These are phyloP conservation scores for Heliconius ismenius DNA, from an alignment of 2,888 invertebrate species.

Conservation along the genomic window DNA sequence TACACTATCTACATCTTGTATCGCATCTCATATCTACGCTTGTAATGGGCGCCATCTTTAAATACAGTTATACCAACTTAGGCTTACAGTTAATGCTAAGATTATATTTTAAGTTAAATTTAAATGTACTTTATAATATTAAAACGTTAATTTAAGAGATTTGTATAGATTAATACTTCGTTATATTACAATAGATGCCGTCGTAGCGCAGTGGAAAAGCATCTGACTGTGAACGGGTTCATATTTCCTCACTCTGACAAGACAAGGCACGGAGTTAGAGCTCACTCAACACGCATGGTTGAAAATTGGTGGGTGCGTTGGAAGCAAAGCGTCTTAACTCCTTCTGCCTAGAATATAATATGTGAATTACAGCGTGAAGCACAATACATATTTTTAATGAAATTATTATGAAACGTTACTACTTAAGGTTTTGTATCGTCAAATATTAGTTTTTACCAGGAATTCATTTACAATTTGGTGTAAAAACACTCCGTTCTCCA, in stretches of 20 bases:
- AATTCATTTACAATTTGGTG: neutral
- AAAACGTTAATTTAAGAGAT: neutral
- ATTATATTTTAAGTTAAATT: slow-evolving; percentile 25
- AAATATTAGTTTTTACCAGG: neutral
- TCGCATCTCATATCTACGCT: slow-evolving; percentile 37
- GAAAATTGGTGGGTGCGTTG: neutral
- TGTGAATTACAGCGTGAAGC: neutral
- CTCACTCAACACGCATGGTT: neutral
- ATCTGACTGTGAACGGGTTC: neutral
- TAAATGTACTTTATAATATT: slow-evolving; percentile 2
- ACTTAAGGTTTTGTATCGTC: neutral
- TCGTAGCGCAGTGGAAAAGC: neutral
- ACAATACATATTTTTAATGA: neutral
- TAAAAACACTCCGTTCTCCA: neutral
- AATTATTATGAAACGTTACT: neutral
- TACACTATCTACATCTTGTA: slow-evolving; percentile 29
- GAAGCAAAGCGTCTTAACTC: neutral
- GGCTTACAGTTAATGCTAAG: slow-evolving; percentile 40
- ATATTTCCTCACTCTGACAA: neutral
- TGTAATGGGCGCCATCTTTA: slow-evolving; percentile 33
- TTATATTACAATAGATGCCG: neutral
- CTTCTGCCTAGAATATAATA: neutral
- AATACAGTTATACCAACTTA: slow-evolving; percentile 39
- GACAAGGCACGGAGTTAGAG: neutral
- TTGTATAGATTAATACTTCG: neutral